Evolutionary conservation across 2,888 invertebrate species (phyloP).

Genomic region (Phalangium opilio): DNA sequence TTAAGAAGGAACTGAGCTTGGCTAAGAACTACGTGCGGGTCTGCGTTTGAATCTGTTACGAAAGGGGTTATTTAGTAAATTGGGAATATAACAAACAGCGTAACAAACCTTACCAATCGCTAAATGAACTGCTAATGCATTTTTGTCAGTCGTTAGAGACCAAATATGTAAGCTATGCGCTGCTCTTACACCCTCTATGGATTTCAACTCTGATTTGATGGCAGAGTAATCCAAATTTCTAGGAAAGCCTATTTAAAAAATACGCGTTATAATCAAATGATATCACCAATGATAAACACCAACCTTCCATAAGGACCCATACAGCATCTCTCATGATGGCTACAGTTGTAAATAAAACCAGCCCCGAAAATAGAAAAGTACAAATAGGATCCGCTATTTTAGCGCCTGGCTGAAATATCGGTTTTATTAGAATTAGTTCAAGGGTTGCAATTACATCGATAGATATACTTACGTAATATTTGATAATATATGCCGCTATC

Average conservation of each 20-base stretch:
- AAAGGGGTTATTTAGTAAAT: no score
- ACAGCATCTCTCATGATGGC: conserved; percentile 56
- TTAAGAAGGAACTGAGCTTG: background rate
- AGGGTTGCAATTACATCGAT: no score
- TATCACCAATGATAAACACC: background rate
- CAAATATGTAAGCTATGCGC: conserved; percentile 62
- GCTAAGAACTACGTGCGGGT: background rate
- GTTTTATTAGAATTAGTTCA: no score
- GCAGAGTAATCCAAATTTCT: conserved; percentile 36
- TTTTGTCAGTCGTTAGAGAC: conserved; percentile 54
- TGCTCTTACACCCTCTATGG: conserved; percentile 44
- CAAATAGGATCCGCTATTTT: conserved; percentile 69
- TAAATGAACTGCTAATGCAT: conserved; percentile 48
- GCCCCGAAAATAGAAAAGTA: conserved; percentile 63
- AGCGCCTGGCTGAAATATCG: conserved; percentile 44
- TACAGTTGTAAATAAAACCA: conserved; percentile 60
- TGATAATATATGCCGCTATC: conserved; percentile 75
- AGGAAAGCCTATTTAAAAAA: conserved; percentile 37
- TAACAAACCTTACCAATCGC: conserved; percentile 42
- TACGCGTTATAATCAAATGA: no score
- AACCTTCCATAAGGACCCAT: conserved; percentile 55
- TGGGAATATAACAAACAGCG: no score
- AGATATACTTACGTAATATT: conserved; percentile 34
- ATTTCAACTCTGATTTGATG: conserved; percentile 36
- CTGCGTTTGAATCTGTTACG: background rate